phyloP scores from a whole-genome alignment of 2,113 vertebrate genomes.

The Salvelinus sp. region DNA sequence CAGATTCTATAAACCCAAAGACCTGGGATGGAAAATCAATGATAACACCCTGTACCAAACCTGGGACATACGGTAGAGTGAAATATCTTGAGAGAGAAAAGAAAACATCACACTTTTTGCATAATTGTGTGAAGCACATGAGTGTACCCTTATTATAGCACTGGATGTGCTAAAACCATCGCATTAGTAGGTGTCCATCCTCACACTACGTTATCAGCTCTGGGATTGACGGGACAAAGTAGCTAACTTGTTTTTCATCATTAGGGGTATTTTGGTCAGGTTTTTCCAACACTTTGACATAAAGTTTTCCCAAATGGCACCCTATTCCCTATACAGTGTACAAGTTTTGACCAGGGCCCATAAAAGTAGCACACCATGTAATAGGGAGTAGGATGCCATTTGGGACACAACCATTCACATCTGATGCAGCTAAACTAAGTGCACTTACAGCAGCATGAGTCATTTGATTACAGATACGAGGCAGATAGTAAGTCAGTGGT shows the following conservation, averaged over 20 bases:
- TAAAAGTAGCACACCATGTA: too few relatives aligned
- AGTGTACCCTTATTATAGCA: background rate
- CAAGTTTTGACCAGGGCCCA: too few relatives aligned
- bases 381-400: too few relatives aligned
- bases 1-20: too few relatives aligned
- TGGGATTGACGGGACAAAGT: background rate
- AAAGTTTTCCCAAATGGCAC: too few relatives aligned
- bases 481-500: background rate
- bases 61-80: background rate
- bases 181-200: background rate
- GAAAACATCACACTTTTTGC: constrained; percentile 34
- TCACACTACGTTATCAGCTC: background rate
- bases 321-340: too few relatives aligned
- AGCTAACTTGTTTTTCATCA: too few relatives aligned
- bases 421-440: too few relatives aligned
- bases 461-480: background rate
- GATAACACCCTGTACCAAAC: background rate
- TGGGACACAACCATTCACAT: too few relatives aligned
- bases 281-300: too few relatives aligned
- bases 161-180: background rate
- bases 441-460: background rate
- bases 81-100: constrained; percentile 10
- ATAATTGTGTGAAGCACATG: background rate
- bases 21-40: background rate
- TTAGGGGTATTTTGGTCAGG: too few relatives aligned